Evolutionary conservation across 2,797 vertebrate species (phyloP), one percentile per base, ranked within the genome.

Genomic region (Sorex maritimensis): DNA sequence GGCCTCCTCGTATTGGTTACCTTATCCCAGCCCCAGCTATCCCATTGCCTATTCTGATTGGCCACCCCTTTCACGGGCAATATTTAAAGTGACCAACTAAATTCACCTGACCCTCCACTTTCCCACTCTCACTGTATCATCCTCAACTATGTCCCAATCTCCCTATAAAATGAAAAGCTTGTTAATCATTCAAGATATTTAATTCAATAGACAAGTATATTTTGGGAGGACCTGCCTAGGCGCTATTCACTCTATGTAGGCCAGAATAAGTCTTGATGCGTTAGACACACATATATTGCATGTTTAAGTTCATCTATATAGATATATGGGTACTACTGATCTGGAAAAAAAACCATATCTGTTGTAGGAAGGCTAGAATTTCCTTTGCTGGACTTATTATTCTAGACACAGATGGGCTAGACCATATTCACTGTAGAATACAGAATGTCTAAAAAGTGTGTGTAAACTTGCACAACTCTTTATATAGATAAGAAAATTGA

Each of bases 401-500:
- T 88, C 26, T 49, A 92, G 49, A 88, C 4, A 34, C 19, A 75
- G 30, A 46, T 72, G 30, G 19, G 15, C 19, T 88, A 41, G 0
- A 55, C 81, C 46, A 15, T 44, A 28, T 63, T 68, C 15, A 34
- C 1, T 49, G 24, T 69, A n/a, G 28, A 74, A 65, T 81, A 72
- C 0, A 71, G 74, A 46, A 67, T 85, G 13, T 52, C 87, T 63
- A 41, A 78, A 91, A 86, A 23, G 15, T 71, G 8, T 65, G 21
- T 17, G 26, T 75, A 61, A 46, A 69, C 41, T 65, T 78, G 24
- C 17, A 75, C 24, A 75, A 81, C 17, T 2, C 74, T 30, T 65
- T 92, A 80, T 74, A 65, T 8, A 77, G 2, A 68, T 71, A 41
- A 86, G 38, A 79, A 93, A 81, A 61, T 30, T 17, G 68, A 83